Base-by-base conservation (phyloP, 2,797 vertebrate species). In the Manis javanica region DNA sequence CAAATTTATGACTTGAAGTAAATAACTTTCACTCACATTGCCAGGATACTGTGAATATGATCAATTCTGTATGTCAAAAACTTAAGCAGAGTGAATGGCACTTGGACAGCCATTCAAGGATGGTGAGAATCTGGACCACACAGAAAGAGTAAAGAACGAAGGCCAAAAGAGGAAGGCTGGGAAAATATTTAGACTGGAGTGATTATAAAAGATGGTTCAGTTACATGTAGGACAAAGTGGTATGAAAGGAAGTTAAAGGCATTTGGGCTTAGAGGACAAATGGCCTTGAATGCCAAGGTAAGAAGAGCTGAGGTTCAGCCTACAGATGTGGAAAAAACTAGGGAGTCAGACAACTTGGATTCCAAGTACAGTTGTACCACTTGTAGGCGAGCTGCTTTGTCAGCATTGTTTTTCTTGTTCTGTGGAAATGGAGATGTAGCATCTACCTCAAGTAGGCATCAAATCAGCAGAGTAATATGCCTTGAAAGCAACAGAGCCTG, bases 1-100 rank as follows among this genome's bases (percentile, higher is more conserved):
- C 31, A 85, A 53, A 89, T 87, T 69, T 96, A 23, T 86, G 59
- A 95, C 75, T 24, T 77, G 77, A 96, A 69, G 29, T 91, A 86
- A 94, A 46, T 66, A 63, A 90, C 90, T 92, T 34, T 39, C 86
- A 71, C 19, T 92, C 68, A 68, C 37, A 49, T 0, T 69, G 72
- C 42, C 49, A 53, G 64, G 31, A 82, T n/a, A 46, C 21, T 64
- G 21, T 49, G 34, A 89, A 87, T 69, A 95, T 6, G 14, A 78
- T 57, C 53, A 68, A n/a, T 66, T 87, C 34, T 79, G 24, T 59
- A 39, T 37, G 64, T 51, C 49, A 75, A 51, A 39, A 94, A 78
- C 18, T 0, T 92, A 55, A 71, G 18, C 6, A 23, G 37, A 90
- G 46, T 46, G 51, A 79, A 84, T 23, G 16, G 24, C 3, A 46